These are phyloP conservation scores for Littorina saxatilis DNA, from an alignment of 1,140 invertebrate species.

Conservation along the genomic window DNA sequence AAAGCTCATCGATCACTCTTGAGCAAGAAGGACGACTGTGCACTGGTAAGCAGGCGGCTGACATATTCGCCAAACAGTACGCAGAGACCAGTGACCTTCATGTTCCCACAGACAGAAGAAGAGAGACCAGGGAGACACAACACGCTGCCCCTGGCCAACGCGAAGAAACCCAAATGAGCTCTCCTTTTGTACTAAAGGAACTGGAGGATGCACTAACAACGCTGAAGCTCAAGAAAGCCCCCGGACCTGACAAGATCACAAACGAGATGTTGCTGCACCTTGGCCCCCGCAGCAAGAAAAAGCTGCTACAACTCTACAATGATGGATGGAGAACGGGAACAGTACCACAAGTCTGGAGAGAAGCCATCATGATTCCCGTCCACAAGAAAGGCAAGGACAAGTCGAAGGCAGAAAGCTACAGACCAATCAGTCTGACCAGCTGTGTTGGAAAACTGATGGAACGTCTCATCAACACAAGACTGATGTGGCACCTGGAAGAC, in stretches of 20 bases:
- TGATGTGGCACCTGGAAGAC: too few species aligned
- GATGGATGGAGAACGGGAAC: conserved; percentile 32
- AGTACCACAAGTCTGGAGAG: conserved; percentile 37
- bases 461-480: too few species aligned
- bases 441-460: conserved; percentile 41
- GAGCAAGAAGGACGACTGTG: too few species aligned
- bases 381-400: conserved; percentile 43
- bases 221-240: conserved; percentile 40
- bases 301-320: conserved; percentile 39
- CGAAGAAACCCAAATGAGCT: too few species aligned
- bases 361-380: conserved; percentile 38
- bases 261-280: conserved; percentile 40
- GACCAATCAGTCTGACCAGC: conserved; percentile 43
- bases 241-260: too few species aligned
- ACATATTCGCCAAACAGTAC: too few species aligned
- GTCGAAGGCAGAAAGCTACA: conserved; percentile 27
- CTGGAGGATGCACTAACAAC: conserved; percentile 9
- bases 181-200: not conserved
- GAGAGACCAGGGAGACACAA: too few species aligned
- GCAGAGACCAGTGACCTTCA: too few species aligned
- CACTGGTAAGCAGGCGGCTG: too few species aligned
- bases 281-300: conserved; percentile 2
- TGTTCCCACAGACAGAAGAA: too few species aligned
- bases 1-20: too few species aligned
- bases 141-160: too few species aligned